Evolutionary conservation across 2,888 invertebrate species (phyloP), one percentile per base, ranked within the genome.

Genomic region (Sialis lutaria): DNA sequence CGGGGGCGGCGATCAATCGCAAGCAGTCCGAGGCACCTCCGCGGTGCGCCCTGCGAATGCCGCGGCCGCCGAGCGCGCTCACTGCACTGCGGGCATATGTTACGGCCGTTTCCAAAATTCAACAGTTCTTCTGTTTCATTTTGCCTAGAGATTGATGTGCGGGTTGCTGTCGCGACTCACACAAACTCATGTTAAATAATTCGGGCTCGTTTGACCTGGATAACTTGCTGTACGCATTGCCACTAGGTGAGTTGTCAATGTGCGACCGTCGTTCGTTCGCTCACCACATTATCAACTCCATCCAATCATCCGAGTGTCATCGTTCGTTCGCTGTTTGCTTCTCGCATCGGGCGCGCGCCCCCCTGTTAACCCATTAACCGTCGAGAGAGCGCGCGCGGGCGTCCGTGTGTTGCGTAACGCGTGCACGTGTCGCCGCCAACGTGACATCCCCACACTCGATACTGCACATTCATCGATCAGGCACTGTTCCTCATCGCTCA

Each of bases 151-250:
- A 42, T 47, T 47, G 42, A 47, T 42, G 42, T 42, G 47, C 47
- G 47, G 47, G 37, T 47, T 47, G 47, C 47, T 47, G 47, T 47
- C 42, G 47, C 37, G 47, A 42, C 47, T 31, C 37, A 34, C 40
- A 39, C 45, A 45, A 45, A 47, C 47, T 47, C 59, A 63, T 62
- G 61, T 60, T 60, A 58, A 60, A 58, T 58, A 55, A 56, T 56
- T 55, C 60, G 55, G 61, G 58, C 55, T 55, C 60, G 52, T 62
- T 60, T 58, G 56, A 59, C 55, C 57, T 62, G 53, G 58, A 60
- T 56, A 59, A 58, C 57, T 56, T 62, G 59, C 60, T 61, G 58
- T 58, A 56, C 57, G 58, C 61, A 55, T 58, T 62, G 56, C 61
- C 61, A 52, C 60, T 61, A 52, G 47, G 47, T 47, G 47, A 47